phyloP scores from a whole-genome alignment of 2,797 vertebrate species.

The Crocidura indochinensis region DNA sequence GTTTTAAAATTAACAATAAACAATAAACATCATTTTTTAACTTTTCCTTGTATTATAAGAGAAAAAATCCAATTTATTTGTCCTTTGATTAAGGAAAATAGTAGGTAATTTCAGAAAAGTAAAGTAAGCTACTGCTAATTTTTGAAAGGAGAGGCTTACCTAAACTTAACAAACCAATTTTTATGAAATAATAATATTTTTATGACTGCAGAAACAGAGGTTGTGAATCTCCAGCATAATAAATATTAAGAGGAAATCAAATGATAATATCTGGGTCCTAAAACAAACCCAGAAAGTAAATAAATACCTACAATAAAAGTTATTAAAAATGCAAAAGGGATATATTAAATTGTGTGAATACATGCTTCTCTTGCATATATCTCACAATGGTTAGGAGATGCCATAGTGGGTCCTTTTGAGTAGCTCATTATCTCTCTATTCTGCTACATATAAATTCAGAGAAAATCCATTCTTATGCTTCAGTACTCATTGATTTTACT shows the following conservation, averaged over 20 bases:
- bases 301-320: background rate
- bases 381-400: background rate
- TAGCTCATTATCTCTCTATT: too few species aligned
- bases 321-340: slow-evolving; percentile 41
- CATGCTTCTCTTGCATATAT: background rate
- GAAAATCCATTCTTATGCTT: background rate
- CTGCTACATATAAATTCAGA: background rate
- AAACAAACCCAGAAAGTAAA: background rate
- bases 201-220: background rate
- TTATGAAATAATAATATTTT: slow-evolving; percentile 60
- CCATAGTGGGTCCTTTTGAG: background rate
- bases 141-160: background rate
- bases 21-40: background rate
- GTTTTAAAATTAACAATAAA: background rate
- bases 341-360: background rate
- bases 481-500: accelerated
- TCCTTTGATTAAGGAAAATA: background rate
- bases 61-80: background rate
- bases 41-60: background rate
- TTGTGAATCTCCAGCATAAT: background rate
- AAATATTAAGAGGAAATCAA: background rate
- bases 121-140: background rate
- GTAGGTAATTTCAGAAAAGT: background rate
- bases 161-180: background rate
- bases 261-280: background rate